Percentiles rank a stretch among this genome's conserved stretches.
phyloP scores from a whole-genome alignment of 2,888 invertebrate species.

The Orchesellides sinensis region DNA sequence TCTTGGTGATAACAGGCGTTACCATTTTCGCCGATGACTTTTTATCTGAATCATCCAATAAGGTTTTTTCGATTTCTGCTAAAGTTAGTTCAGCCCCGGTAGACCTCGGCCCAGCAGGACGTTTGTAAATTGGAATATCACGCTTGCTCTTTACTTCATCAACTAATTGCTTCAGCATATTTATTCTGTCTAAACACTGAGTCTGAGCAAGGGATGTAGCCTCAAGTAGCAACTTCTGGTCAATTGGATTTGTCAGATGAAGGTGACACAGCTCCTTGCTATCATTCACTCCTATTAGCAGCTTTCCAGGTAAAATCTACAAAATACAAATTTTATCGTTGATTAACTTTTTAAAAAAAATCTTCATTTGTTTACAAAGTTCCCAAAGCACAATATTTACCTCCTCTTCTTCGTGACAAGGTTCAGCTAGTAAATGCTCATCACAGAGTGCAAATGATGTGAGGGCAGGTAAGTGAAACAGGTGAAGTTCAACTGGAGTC shows the following conservation, averaged over 20 bases:
- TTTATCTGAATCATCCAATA: not conserved
- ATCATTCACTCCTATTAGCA: slow-evolving; percentile 71
- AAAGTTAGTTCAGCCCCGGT: slow-evolving; percentile 41
- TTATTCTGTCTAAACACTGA: slow-evolving; percentile 69
- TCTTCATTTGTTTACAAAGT: too few species aligned
- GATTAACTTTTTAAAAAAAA: not conserved
- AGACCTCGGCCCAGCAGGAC: slow-evolving; percentile 23
- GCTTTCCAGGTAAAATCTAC: slow-evolving; percentile 72
- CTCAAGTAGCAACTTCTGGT: slow-evolving; percentile 61
- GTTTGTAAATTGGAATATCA: slow-evolving; percentile 46
- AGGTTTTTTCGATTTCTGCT: slow-evolving; percentile 5
- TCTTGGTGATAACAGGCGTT: not conserved
- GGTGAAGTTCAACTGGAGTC: slow-evolving; percentile 68
- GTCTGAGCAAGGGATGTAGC: slow-evolving; percentile 65
- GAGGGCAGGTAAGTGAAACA: slow-evolving; percentile 69
- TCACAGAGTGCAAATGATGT: slow-evolving; percentile 71
- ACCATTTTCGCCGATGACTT: slow-evolving; percentile 11
- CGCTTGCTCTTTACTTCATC: slow-evolving; percentile 45
- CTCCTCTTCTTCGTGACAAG: slow-evolving; percentile 45
- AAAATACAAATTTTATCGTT: not conserved
- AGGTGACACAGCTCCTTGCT: slow-evolving; percentile 72
- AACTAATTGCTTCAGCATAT: slow-evolving; percentile 62
- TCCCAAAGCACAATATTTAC: not conserved
- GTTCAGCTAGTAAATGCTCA: slow-evolving; percentile 65
- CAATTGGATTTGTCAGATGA: slow-evolving; percentile 69